A percentile compares a stretch with the other conserved stretches of the same genome.
Evolutionary conservation across 2,797 vertebrate species (phyloP).

Genomic region (Salmo trutta): DNA sequence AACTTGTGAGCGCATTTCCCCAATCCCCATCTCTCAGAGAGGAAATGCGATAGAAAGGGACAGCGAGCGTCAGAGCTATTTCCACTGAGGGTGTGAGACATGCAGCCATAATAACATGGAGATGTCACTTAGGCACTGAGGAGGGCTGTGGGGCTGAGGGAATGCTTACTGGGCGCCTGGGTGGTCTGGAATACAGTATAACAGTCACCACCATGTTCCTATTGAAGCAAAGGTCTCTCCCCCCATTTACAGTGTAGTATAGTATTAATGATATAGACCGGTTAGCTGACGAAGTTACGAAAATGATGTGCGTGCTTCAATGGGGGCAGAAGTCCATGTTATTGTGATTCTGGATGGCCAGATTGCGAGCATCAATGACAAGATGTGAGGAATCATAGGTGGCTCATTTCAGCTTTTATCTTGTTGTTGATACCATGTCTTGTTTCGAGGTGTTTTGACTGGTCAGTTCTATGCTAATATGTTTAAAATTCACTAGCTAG

Average conservation of each 20-base stretch:
- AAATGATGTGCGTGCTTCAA: too few relatives aligned
- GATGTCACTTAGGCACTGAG: constrained; percentile 43
- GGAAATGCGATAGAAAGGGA: constrained; percentile 43
- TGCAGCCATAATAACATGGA: constrained; percentile 55
- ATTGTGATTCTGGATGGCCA: too few relatives aligned
- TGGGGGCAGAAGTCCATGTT: too few relatives aligned
- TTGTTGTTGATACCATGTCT: too few relatives aligned
- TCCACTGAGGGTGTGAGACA: constrained; percentile 40
- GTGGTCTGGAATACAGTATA: not conserved
- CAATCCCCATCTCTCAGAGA: not conserved
- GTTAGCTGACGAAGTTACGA: not conserved
- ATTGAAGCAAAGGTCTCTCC: not conserved
- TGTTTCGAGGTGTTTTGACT: too few relatives aligned
- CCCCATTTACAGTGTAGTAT: not conserved
- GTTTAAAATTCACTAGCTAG: too few relatives aligned
- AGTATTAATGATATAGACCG: not conserved
- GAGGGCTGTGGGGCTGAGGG: constrained; percentile 8
- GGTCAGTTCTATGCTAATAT: too few relatives aligned
- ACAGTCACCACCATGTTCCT: not conserved
- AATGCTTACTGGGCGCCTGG: not conserved
- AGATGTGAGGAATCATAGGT: too few relatives aligned
- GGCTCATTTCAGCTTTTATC: too few relatives aligned
- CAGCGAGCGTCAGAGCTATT: constrained; percentile 53
- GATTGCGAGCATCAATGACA: too few relatives aligned
- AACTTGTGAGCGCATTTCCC: not conserved